Percentiles rank a stretch among this genome's conserved stretches.
Conservation (phyloP, 2,113 vertebrate species). For the Alaudala cheleensis region DNA sequence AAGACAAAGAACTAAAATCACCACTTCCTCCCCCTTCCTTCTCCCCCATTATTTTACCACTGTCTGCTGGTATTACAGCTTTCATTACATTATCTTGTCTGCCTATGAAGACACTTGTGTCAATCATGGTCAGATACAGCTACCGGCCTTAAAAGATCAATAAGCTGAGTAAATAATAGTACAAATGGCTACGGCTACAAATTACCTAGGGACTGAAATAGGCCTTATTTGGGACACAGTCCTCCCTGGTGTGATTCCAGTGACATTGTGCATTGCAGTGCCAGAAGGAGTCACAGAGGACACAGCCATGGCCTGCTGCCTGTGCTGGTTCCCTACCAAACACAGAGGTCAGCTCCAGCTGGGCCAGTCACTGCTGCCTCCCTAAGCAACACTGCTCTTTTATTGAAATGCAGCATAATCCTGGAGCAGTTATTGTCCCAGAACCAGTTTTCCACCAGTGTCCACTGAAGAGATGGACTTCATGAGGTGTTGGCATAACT, state of each 20-base stretch:
- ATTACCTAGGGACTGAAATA: background rate
- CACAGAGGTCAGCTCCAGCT: background rate
- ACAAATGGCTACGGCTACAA: background rate
- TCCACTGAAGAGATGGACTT: background rate
- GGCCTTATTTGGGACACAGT: background rate
- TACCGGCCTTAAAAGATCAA: background rate
- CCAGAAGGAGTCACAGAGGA: background rate
- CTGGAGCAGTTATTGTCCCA: background rate
- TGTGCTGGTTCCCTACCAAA: background rate
- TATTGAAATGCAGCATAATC: background rate
- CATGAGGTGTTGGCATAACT: background rate
- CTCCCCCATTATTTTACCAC: background rate
- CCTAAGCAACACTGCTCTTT: accelerated
- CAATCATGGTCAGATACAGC: background rate
- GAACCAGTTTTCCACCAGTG: background rate
- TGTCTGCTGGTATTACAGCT: slow-evolving; percentile 1
- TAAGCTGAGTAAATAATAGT: slow-evolving; percentile 15
- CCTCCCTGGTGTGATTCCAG: background rate
- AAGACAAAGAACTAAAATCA: slow-evolving; percentile 46
- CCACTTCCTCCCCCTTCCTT: background rate
- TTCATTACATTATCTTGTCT: slow-evolving; percentile 10
- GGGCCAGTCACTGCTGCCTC: background rate
- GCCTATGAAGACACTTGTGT: background rate
- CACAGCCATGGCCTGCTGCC: background rate
- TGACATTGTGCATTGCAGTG: background rate